Conservation (phyloP, 2,797 vertebrate genomes). For the Lemur catta region DNA sequence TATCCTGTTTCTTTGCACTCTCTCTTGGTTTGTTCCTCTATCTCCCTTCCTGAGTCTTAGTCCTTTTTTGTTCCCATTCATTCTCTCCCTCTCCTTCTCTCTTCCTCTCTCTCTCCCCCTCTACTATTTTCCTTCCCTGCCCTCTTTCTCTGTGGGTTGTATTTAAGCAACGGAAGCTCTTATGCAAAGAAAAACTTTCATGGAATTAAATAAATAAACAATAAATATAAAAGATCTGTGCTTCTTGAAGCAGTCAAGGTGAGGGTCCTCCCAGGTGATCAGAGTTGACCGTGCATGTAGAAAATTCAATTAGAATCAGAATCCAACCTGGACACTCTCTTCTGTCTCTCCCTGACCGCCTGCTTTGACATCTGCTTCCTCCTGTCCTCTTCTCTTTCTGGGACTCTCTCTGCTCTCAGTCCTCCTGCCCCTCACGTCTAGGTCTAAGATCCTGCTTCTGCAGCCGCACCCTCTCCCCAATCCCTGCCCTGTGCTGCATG, state of each 20-base stretch:
- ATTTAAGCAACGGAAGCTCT: background rate
- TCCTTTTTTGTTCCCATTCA: background rate
- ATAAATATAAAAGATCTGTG: background rate
- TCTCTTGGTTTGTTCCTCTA: background rate
- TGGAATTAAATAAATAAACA: background rate
- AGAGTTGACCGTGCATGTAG: background rate
- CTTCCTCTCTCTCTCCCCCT: too few relatives aligned
- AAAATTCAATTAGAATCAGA: background rate
- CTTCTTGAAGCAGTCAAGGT: background rate
- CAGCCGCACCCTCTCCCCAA: background rate
- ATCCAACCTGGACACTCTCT: background rate
- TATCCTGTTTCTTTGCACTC: accelerated
- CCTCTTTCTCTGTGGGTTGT: background rate
- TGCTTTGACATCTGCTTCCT: background rate
- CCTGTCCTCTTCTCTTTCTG: background rate
- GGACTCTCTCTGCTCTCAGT: background rate
- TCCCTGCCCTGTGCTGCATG: background rate
- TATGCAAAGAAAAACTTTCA: background rate
- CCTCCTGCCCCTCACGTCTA: background rate
- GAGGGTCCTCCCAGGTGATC: background rate
- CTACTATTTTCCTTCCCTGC: background rate
- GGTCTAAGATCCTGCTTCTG: background rate
- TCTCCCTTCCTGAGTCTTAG: background rate
- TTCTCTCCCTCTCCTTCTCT: too few relatives aligned
- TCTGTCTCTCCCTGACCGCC: background rate